Percentiles rank a stretch among this genome's conserved stretches.
Conservation (phyloP, 2,797 vertebrate genomes). For the Esox lucius region DNA sequence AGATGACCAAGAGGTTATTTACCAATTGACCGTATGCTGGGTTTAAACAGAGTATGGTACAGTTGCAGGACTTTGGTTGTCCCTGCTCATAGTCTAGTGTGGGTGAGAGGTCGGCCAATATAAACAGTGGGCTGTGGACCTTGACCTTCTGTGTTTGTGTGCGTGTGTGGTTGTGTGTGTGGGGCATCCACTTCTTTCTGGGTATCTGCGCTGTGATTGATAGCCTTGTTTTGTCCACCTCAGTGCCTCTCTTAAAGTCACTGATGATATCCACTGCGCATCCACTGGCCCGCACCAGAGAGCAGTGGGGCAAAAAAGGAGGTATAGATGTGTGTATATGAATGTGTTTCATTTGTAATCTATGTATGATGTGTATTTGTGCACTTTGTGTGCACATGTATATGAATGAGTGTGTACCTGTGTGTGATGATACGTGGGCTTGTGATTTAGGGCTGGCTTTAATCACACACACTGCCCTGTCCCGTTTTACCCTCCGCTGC, state of each 20-base stretch:
- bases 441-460: constrained; percentile 1
- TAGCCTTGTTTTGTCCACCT: constrained; percentile 46
- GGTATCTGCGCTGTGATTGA: constrained; percentile 37
- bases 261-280: constrained; percentile 36
- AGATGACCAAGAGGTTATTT: not conserved
- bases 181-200: not conserved
- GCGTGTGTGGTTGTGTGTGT: constrained; percentile 16
- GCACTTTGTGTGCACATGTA: not conserved
- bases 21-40: not conserved
- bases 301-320: constrained; percentile 28
- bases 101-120: not conserved
- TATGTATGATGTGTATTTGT: not conserved
- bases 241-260: constrained; percentile 41
- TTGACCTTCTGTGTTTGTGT: constrained; percentile 1
- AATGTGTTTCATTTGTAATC: not conserved
- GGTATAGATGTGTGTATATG: not conserved
- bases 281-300: constrained; percentile 35
- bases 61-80: not conserved
- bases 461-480: constrained; percentile 8
- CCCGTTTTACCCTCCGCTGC: constrained; percentile 3
- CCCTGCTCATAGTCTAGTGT: not conserved
- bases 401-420: not conserved
- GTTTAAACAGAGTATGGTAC: not conserved
- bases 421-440: not conserved
- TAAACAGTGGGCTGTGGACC: constrained; percentile 5